Evolutionary conservation across 2,113 vertebrate genomes (phyloP), one percentile per base, ranked within the genome.

Genomic region (Ifrita kowaldi): DNA sequence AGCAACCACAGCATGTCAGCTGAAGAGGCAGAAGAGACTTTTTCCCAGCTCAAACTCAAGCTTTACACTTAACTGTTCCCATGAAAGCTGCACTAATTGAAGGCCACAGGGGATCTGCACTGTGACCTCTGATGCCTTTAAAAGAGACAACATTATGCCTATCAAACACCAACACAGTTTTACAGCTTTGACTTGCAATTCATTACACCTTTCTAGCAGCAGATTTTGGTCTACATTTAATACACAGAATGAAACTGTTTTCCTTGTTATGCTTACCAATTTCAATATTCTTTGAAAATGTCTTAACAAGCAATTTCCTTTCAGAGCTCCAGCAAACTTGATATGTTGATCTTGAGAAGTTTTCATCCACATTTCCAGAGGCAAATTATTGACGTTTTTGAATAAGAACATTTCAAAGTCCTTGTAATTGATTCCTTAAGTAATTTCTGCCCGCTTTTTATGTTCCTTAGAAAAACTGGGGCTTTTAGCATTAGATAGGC

Each of bases 281-380:
- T 85, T 67, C 33, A 87, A 47, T 79, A 91, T 69, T 59, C 41
- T 80, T 42, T 91, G 53, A 95, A 93, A 96, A 90, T 4, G 1
- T 50, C 44, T 92, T 80, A 94, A 64, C 69, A 95, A 91, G 56
- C 15, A 86, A 80, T 92, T 93, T 97, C 9, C 16, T 95, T 71
- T 90, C 64, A 71, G 75, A 87, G 9, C 81, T 91, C 60, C 64
- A 85, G 23, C 30, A 53, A 96, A 77, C 7, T 23, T 91, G 8
- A 47, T 62, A 49, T 79, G 10, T 7, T 27, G 8, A 35, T 65
- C 76, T 95, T 68, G 41, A 86, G 67, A 92, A 87, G 10, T 37
- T 84, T 37, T 81, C 53, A 41, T 85, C 8, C 46, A 53, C 16
- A 16, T 75, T 91, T 93, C 47, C 47, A 88, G 19, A 78, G 49